These are phyloP conservation scores for Podabrus alpinus DNA, from an alignment of 2,888 invertebrate genomes.

Conservation along the genomic window DNA sequence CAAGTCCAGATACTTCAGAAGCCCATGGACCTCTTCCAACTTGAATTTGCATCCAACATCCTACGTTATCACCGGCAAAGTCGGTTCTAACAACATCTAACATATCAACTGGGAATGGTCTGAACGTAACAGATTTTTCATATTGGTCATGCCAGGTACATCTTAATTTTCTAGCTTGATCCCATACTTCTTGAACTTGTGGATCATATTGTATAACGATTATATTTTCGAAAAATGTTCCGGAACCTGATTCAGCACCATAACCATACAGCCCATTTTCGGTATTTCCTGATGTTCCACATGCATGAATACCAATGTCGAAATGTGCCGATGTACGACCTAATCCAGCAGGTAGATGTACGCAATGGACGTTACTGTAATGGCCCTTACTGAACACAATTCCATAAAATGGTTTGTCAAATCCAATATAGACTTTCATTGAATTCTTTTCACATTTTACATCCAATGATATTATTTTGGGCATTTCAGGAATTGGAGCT, in stretches of 20 bases:
- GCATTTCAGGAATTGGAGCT: conserved; percentile 85
- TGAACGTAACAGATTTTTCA: conserved; percentile 92
- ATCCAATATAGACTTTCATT: conserved; percentile 93
- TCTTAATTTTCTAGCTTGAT: conserved; percentile 87
- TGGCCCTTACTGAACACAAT: conserved; percentile 94
- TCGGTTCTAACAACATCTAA: conserved; percentile 92
- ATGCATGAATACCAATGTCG: conserved; percentile 88
- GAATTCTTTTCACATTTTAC: conserved; percentile 93
- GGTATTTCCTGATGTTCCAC: conserved; percentile 90
- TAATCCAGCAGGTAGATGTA: conserved; percentile 86
- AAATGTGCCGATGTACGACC: conserved; percentile 87
- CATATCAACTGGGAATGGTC: conserved; percentile 95
- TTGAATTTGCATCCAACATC: conserved; percentile 98
- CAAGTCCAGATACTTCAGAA: conserved; percentile 90
- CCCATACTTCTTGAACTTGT: conserved; percentile 90
- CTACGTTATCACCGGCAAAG: conserved; percentile 93
- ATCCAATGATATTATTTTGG: conserved; percentile 88
- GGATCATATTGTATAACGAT: conserved; percentile 93
- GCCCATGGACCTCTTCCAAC: conserved; percentile 96
- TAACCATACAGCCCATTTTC: conserved; percentile 88
- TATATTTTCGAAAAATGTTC: conserved; percentile 92
- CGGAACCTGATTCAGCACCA: conserved; percentile 85
- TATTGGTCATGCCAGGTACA: conserved; percentile 97
- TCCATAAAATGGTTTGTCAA: conserved; percentile 94
- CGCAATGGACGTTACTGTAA: conserved; percentile 90